phyloP scores from a whole-genome alignment of 2,113 vertebrate species.

The Baryphthengus martii region DNA sequence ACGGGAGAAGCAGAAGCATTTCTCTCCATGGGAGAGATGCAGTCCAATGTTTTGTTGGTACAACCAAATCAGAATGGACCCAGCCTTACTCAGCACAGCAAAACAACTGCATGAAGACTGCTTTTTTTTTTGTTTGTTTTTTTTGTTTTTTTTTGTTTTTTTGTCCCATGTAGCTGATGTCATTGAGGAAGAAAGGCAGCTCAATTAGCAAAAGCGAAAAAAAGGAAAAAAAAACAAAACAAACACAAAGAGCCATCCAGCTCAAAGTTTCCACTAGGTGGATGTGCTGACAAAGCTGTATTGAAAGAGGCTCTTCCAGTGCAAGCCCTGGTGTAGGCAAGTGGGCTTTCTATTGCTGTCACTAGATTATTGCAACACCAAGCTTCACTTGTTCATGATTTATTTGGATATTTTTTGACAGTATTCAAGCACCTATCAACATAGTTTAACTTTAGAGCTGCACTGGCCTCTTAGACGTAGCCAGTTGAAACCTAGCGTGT shows the following conservation, averaged over 20 bases:
- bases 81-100: neutral
- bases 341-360: neutral
- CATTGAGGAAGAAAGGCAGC: neutral
- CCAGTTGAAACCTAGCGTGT: neutral
- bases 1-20: neutral
- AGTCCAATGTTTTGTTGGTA: neutral
- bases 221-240: too few species aligned
- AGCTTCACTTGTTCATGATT: neutral
- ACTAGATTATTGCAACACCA: neutral
- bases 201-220: neutral
- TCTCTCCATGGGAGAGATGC: rapidly evolving
- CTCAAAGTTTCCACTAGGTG: neutral
- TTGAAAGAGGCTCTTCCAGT: neutral
- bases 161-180: neutral
- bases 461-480: neutral
- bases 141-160: neutral
- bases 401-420: neutral
- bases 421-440: neutral
- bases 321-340: neutral
- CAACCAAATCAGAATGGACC: neutral
- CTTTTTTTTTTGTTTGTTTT: neutral
- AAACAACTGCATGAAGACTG: neutral
- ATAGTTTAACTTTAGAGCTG: neutral
- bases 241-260: neutral
- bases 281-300: neutral